These are phyloP conservation scores for Heliocidaris erythrogramma DNA, from an alignment of 35 echinoderm and acorn worm species.

Conservation along the genomic window DNA sequence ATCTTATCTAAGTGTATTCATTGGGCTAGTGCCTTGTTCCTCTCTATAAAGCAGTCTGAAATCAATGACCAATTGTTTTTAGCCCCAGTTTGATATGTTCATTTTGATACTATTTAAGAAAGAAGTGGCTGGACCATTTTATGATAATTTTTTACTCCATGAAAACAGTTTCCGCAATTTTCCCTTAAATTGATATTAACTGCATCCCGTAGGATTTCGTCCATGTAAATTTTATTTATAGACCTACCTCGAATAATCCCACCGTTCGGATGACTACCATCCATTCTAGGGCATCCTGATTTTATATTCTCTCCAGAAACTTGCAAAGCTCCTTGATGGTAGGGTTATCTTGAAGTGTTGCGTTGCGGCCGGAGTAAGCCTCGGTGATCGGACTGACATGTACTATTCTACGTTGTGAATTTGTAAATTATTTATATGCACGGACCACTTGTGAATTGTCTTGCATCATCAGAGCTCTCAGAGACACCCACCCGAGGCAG, in stretches of 20 bases:
- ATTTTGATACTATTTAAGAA: background rate
- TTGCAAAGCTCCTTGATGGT: background rate
- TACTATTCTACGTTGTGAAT: constrained; percentile 42
- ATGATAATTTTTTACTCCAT: background rate
- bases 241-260: background rate
- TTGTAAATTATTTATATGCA: constrained; percentile 51
- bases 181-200: background rate
- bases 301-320: background rate
- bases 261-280: background rate
- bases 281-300: background rate
- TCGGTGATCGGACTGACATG: background rate
- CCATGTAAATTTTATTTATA: background rate
- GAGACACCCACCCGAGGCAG: background rate
- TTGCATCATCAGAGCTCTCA: background rate
- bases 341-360: background rate
- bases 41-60: background rate
- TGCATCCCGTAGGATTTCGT: background rate
- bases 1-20: background rate
- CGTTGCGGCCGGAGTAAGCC: constrained; percentile 8
- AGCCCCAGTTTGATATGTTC: too few species aligned
- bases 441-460: background rate
- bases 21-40: background rate
- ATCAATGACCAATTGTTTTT: background rate
- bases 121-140: background rate
- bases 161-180: background rate